Evolutionary conservation across 1,140 invertebrate species (phyloP), one percentile per base, ranked within the genome.

Genomic region (Drosophila ercepeae): DNA sequence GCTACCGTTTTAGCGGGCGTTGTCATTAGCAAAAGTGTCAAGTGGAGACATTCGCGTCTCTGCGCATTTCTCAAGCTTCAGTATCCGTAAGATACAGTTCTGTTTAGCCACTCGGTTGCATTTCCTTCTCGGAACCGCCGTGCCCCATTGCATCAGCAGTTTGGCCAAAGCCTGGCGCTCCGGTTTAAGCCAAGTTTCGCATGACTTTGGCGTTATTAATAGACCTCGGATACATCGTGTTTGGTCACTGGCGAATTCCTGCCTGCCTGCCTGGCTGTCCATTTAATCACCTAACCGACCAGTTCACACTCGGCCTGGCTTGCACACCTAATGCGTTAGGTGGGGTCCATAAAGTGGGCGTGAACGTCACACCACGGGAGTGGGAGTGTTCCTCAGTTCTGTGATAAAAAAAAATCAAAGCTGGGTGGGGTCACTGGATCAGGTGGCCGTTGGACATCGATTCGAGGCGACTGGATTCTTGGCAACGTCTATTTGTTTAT

Each of bases 21-120:
- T 67, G 68, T 69, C 73, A 64, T 73, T 63, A 76, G 61, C 73
- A 41, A 72, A 78, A 65, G 59, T 75, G 76, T 74, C 70, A 78
- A 78, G 75, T 78, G 68, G 64, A 34, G 61, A 21, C 21, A 36
- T 41, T 53, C 49, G 13, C 34, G 18, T 14, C 27, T 29, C 45
- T 34, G 29, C 11, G 16, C 11, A 7, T 36, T 36, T 11, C 32
- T 16, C 6, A 3, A 18, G 44, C 7, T 14, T 19, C 2, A 4
- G 2, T 67, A 67, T 68, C 64, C 45, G 48, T 39, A 44, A 67
- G 39, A 67, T 53, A 13, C 25, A 13, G 59, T 45, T 67, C 34
- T 65, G 25, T 27, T 59, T 41, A 19, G 9, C 21, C 16, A 41
- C 32, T 14, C 11, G 16, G 16, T 53, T 16, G 64, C 45, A 50